Conservation (phyloP, 2,113 vertebrate species). For the Gavialis gangeticus region DNA sequence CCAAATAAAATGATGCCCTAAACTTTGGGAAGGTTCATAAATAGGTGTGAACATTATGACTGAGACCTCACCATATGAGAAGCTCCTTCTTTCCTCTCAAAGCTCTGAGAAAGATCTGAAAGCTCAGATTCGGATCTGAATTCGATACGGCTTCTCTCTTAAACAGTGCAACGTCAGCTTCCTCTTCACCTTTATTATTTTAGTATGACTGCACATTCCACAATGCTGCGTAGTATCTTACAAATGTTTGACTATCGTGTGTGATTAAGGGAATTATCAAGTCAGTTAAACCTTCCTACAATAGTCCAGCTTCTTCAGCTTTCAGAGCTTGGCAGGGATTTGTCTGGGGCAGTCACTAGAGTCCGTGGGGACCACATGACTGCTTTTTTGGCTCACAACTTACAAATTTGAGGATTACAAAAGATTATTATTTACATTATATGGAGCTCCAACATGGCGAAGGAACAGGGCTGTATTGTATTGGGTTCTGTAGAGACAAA, state of each 20-base stretch:
- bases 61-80: not conserved
- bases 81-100: not conserved
- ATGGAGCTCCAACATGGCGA: not conserved
- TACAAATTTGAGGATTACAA: not conserved
- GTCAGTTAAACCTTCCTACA: not conserved
- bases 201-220: not conserved
- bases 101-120: not conserved
- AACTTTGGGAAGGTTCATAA: not conserved
- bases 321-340: not conserved
- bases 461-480: not conserved
- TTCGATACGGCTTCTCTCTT: no score
- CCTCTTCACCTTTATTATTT: not conserved
- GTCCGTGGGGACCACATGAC: not conserved
- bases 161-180: not conserved
- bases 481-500: not conserved
- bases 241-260: not conserved
- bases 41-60: not conserved
- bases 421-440: not conserved
- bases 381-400: not conserved
- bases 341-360: not conserved
- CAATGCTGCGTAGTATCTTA: fast-evolving
- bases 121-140: not conserved
- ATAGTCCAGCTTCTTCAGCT: not conserved
- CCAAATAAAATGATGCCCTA: not conserved
- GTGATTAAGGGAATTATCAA: conserved; percentile 18